Evolutionary conservation across 2,888 invertebrate genomes (phyloP).

Genomic region (Teinopalpus imperialis): DNA sequence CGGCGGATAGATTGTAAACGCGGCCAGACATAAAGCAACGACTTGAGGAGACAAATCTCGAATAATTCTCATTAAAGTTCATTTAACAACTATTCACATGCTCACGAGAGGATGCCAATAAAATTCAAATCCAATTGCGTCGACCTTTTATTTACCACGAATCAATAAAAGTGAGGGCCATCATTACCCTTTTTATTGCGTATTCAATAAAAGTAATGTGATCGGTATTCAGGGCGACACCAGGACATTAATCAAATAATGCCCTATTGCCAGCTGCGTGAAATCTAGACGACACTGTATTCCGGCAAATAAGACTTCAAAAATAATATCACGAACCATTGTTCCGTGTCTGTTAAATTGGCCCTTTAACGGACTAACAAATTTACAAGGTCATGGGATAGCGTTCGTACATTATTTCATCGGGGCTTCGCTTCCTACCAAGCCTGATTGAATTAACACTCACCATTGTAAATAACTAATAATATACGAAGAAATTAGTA

Average conservation of each 20-base stretch:
- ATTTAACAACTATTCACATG: conserved; percentile 65
- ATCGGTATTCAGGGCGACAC: conserved; percentile 56
- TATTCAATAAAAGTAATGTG: conserved; percentile 77
- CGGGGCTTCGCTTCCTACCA: too few species aligned
- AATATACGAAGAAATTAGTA: conserved; percentile 40
- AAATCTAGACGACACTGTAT: conserved; percentile 1
- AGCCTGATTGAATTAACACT: conserved; percentile 27
- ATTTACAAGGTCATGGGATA: too few species aligned
- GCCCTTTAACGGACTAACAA: too few species aligned
- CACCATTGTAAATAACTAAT: conserved; percentile 36
- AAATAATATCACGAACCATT: too few species aligned
- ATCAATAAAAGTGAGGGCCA: conserved; percentile 77
- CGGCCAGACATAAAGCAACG: conserved; percentile 22
- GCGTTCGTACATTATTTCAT: too few species aligned
- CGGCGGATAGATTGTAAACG: conserved; percentile 15
- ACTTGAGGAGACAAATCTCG: conserved; percentile 32
- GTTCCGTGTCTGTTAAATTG: too few species aligned
- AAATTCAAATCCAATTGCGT: conserved; percentile 76
- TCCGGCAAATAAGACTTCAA: too few species aligned
- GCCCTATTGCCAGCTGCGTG: conserved; percentile 29
- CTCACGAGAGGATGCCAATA: conserved; percentile 66
- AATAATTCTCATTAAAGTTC: conserved; percentile 58
- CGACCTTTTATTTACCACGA: conserved; percentile 77
- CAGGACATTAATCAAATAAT: conserved; percentile 42
- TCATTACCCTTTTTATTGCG: conserved; percentile 75